Evolutionary conservation across 2,797 vertebrate genomes (phyloP).

Genomic region (Sebastes baramenuke): DNA sequence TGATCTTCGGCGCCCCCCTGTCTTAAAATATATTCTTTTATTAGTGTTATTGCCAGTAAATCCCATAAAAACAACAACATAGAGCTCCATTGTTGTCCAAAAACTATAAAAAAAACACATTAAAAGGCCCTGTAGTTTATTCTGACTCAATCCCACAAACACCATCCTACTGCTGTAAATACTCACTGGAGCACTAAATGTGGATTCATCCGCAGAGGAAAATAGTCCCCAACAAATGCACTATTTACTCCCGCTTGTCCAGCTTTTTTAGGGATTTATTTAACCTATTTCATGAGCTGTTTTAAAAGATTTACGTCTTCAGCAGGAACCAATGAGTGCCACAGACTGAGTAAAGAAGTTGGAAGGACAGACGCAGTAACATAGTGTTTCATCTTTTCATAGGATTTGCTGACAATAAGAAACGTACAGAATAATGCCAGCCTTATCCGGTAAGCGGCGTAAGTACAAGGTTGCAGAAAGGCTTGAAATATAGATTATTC

Average conservation of each 20-base stretch:
- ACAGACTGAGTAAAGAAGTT: not conserved
- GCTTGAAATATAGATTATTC: not conserved
- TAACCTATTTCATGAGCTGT: not conserved
- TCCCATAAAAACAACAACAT: not conserved
- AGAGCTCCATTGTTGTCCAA: too few relatives aligned
- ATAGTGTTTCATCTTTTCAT: not conserved
- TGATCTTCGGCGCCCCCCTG: too few relatives aligned
- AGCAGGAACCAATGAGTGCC: not conserved
- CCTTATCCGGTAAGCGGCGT: not conserved
- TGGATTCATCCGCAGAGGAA: not conserved
- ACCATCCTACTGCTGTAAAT: not conserved
- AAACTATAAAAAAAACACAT: not conserved
- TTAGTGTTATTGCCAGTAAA: not conserved
- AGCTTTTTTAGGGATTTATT: not conserved
- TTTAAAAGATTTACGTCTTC: not conserved
- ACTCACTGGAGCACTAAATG: not conserved
- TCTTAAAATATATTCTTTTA: not conserved
- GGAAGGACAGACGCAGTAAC: not conserved
- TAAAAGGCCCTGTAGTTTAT: not conserved
- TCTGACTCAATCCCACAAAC: not conserved
- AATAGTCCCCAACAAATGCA: not conserved
- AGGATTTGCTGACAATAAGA: not conserved
- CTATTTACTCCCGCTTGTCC: not conserved
- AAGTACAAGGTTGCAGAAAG: not conserved
- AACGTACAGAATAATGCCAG: not conserved